Evolutionary conservation across 2,113 vertebrate genomes (phyloP), one percentile per base, ranked within the genome.

Genomic region (Lepus americanus): DNA sequence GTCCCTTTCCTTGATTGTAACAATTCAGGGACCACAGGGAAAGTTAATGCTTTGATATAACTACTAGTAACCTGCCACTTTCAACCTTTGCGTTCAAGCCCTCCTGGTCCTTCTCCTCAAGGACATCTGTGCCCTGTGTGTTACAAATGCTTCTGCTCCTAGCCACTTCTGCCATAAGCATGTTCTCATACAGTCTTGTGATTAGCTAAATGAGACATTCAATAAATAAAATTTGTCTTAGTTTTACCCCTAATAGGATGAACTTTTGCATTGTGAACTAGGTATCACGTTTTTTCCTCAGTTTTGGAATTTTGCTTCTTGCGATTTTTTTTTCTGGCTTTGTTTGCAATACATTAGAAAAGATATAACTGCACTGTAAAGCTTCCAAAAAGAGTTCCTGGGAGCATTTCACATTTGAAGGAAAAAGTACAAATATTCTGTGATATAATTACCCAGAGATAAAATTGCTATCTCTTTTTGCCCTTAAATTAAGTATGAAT

Each of bases 351-450:
- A 39, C 25, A 67, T 95, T 55, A 87, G 53, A 12, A 72, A 77
- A 89, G 13, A 51, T 59, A 33, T 22, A 79, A 88, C 49, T 79
- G 76, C 78, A 1, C 9, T 81, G 9, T 79, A 63, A 66, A 73
- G 25, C 39, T 49, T 94, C 96, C 61, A 64, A 89, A 95, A 95
- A 36, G 31, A 39, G 20, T 44, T 84, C 16, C 73, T 25, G 8
- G 23, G 16, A 90, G 44, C 51, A 31, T 97, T 44, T 44, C 1
- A 39, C n/a, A 55, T 36, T 73, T n/a, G 31, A 61, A 67, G 31
- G n/a, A 67, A 17, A 89, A 69, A 53, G 17, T 44, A 44, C 55
- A 59, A 63, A 23, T 61, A 36, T 53, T 27, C 4, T 33, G 12
- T 76, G 20, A 91, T 73, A 79, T 87, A 33, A 70, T 36, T 19